A percentile compares a stretch with the other conserved stretches of the same genome.
phyloP scores from a whole-genome alignment of 2,113 vertebrate genomes.

The Mesembrinibis cayennensis region DNA sequence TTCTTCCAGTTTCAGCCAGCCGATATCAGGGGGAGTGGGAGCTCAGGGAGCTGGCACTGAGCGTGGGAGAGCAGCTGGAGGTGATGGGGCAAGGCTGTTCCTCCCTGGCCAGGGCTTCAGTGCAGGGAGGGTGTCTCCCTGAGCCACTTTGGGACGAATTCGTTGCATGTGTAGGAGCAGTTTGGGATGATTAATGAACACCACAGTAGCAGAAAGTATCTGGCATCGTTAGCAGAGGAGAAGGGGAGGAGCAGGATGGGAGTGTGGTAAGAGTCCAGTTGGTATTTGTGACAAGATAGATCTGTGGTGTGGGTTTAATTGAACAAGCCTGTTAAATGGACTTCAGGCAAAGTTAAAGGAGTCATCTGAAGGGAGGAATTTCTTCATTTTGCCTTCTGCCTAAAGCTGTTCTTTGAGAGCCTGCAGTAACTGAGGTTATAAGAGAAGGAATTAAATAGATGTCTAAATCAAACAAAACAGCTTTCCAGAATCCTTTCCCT shows the following conservation, averaged over 20 bases:
- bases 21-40: background rate
- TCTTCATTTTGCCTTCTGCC: background rate
- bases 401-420: background rate
- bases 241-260: background rate
- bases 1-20: background rate
- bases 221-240: background rate
- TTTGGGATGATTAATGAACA: background rate
- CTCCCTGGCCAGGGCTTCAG: background rate
- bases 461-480: background rate
- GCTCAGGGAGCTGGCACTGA: accelerated
- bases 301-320: background rate
- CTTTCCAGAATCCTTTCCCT: background rate
- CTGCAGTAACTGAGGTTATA: background rate
- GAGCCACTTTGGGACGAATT: background rate
- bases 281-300: background rate
- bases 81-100: background rate
- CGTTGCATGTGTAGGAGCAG: background rate
- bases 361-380: background rate
- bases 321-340: background rate
- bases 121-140: background rate
- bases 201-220: background rate
- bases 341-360: background rate
- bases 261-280: background rate
- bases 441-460: background rate
- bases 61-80: background rate